Evolutionary conservation across 2,888 invertebrate species (phyloP).

Genomic region (Hipparchia sbordonii): DNA sequence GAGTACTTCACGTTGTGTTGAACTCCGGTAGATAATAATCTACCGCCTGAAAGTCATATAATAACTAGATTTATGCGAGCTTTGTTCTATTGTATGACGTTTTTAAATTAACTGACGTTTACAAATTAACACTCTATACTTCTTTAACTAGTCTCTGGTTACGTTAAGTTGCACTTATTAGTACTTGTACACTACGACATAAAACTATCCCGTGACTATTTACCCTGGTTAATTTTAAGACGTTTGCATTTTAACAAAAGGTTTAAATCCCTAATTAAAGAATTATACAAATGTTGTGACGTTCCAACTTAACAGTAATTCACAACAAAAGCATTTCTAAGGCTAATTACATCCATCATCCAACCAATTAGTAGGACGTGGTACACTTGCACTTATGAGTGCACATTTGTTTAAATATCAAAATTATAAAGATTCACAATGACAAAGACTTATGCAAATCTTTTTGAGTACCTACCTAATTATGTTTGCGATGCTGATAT

Average conservation of each 20-base stretch:
- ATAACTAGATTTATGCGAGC: too few species aligned
- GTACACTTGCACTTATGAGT: background rate
- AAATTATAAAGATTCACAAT: constrained; percentile 15
- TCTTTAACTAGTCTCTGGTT: too few species aligned
- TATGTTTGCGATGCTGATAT: background rate
- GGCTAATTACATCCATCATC: constrained; percentile 19
- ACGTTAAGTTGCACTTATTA: too few species aligned
- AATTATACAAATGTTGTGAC: constrained; percentile 31
- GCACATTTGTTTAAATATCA: constrained; percentile 14
- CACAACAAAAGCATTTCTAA: constrained; percentile 20
- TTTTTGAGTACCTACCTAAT: background rate
- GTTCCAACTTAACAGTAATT: constrained; percentile 16
- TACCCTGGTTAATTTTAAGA: background rate
- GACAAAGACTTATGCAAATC: constrained; percentile 27
- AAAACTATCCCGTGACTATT: background rate
- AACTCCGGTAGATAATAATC: too few species aligned
- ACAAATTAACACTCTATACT: too few species aligned
- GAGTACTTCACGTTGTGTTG: too few species aligned
- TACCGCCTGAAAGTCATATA: too few species aligned
- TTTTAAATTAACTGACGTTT: too few species aligned
- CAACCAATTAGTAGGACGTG: constrained; percentile 5
- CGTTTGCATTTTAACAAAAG: constrained; percentile 5
- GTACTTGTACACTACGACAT: background rate
- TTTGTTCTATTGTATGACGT: too few species aligned
- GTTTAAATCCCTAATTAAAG: constrained; percentile 3